Percentiles rank a stretch among this genome's conserved stretches.
phyloP scores from a whole-genome alignment of 2,888 invertebrate genomes.

The Exephanes ischioxanthus region DNA sequence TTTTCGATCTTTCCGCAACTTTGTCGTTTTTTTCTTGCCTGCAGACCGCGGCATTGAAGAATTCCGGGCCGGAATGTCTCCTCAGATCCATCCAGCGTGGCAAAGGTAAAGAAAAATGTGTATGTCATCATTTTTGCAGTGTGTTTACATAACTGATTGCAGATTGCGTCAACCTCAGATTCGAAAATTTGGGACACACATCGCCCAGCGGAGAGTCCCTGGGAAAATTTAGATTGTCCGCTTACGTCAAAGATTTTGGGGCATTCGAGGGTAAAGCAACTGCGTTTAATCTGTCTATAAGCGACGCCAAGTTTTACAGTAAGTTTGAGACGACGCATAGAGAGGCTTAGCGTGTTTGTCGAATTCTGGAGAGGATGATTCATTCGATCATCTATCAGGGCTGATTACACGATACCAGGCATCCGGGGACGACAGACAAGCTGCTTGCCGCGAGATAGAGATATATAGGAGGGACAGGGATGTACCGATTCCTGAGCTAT shows the following conservation, averaged over 20 bases:
- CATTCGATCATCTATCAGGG: slow-evolving; percentile 66
- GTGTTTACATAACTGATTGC: background rate
- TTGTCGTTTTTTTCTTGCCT: background rate
- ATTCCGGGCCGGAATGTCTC: slow-evolving; percentile 71
- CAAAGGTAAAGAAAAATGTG: slow-evolving; percentile 72
- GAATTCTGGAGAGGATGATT: background rate
- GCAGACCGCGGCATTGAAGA: slow-evolving; percentile 38
- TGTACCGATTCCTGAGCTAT: slow-evolving; percentile 70
- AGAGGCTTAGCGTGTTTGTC: background rate
- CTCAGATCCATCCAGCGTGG: slow-evolving; percentile 72
- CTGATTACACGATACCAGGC: slow-evolving; percentile 79
- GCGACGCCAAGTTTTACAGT: slow-evolving; percentile 77
- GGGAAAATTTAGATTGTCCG: slow-evolving; percentile 75
- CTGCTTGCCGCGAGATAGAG: slow-evolving; percentile 75
- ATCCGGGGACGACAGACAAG: slow-evolving; percentile 70
- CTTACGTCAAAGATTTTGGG: slow-evolving; percentile 74
- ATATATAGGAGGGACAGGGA: slow-evolving; percentile 70
- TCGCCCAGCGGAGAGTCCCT: slow-evolving; percentile 68
- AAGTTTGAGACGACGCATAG: slow-evolving; percentile 56
- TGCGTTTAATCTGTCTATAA: slow-evolving; percentile 80
- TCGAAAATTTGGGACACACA: slow-evolving; percentile 72
- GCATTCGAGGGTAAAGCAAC: slow-evolving; percentile 70
- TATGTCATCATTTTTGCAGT: background rate
- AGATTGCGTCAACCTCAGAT: slow-evolving; percentile 77
- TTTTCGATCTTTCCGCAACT: slow-evolving; percentile 1